phyloP scores from a whole-genome alignment of 2,888 invertebrate genomes.

The Trissolcus japonicus region DNA sequence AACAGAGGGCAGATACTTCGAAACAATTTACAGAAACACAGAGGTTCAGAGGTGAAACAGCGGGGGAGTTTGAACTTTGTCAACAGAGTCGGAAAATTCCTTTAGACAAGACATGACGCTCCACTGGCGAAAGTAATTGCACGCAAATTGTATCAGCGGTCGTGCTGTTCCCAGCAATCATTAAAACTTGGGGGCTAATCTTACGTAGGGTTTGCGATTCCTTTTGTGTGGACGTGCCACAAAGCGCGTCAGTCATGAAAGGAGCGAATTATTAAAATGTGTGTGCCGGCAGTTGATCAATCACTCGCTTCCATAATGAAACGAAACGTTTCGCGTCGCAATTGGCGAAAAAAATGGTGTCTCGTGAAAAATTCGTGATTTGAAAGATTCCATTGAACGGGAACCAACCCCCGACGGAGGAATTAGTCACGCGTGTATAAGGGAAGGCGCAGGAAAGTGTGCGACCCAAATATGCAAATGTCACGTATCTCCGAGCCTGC shows the following conservation, averaged over 20 bases:
- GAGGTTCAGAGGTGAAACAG: constrained; percentile 21
- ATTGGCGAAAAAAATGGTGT: constrained; percentile 8
- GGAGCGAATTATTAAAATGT: constrained; percentile 19
- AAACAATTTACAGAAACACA: constrained; percentile 35
- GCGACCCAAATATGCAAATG: constrained; percentile 51
- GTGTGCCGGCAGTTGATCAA: constrained; percentile 18
- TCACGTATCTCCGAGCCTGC: constrained; percentile 50
- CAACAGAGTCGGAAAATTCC: constrained; percentile 31
- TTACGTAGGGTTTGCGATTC: constrained; percentile 7
- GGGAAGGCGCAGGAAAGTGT: constrained; percentile 18
- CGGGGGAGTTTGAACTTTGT: constrained; percentile 18
- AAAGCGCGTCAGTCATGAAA: neutral
- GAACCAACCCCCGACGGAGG: too few relatives aligned
- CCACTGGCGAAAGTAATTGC: constrained; percentile 34
- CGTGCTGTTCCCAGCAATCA: constrained; percentile 18
- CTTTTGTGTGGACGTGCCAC: constrained; percentile 6
- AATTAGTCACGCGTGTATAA: too few relatives aligned
- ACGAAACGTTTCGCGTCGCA: constrained; percentile 4
- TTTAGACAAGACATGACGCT: constrained; percentile 24
- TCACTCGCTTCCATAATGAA: constrained; percentile 8
- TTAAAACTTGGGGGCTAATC: constrained; percentile 33
- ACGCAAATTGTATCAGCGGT: constrained; percentile 27
- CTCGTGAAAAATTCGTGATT: neutral
- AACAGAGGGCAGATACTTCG: constrained; percentile 2
- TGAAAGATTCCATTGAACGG: constrained; percentile 29